Evolutionary conservation across 2,888 invertebrate genomes (phyloP).

Genomic region (Mesoligia furuncula): DNA sequence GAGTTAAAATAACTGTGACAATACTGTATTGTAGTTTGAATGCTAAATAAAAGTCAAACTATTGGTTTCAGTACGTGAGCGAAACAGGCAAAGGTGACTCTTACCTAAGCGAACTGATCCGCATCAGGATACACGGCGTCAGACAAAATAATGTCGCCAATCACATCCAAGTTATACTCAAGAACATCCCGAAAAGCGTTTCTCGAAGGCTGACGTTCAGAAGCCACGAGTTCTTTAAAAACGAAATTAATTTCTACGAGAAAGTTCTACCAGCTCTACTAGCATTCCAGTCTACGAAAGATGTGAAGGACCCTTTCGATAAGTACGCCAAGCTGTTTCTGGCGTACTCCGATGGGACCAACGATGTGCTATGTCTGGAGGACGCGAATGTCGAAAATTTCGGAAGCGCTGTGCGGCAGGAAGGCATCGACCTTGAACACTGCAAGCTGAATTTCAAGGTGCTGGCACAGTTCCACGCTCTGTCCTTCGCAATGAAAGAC

Average conservation of each 20-base stretch:
- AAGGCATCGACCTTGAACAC: slow-evolving; percentile 88
- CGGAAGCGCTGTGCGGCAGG: slow-evolving; percentile 84
- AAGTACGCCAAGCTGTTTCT: slow-evolving; percentile 88
- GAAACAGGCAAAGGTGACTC: slow-evolving; percentile 92
- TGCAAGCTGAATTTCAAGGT: slow-evolving; percentile 87
- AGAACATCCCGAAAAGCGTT: slow-evolving; percentile 92
- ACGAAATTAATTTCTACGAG: slow-evolving; percentile 93
- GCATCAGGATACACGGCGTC: slow-evolving; percentile 89
- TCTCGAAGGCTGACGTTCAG: slow-evolving; percentile 92
- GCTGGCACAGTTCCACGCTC: slow-evolving; percentile 91
- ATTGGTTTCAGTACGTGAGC: slow-evolving; percentile 80
- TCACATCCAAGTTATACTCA: slow-evolving; percentile 90
- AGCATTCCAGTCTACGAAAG: slow-evolving; percentile 82
- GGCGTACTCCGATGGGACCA: slow-evolving; percentile 85
- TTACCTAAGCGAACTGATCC: slow-evolving; percentile 92
- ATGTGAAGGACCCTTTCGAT: slow-evolving; percentile 85
- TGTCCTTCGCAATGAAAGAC: slow-evolving; percentile 91
- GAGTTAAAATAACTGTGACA: too few species aligned
- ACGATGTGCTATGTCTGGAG: slow-evolving; percentile 90
- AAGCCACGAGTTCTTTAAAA: slow-evolving; percentile 92
- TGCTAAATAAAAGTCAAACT: slow-evolving; percentile 4
- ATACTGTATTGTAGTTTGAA: neutral
- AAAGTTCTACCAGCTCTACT: slow-evolving; percentile 86
- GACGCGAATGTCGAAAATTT: slow-evolving; percentile 87
- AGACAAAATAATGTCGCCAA: slow-evolving; percentile 71